These are phyloP conservation scores for Brotogeris chrysoptera DNA, from an alignment of 2,797 vertebrate genomes.

Conservation along the genomic window DNA sequence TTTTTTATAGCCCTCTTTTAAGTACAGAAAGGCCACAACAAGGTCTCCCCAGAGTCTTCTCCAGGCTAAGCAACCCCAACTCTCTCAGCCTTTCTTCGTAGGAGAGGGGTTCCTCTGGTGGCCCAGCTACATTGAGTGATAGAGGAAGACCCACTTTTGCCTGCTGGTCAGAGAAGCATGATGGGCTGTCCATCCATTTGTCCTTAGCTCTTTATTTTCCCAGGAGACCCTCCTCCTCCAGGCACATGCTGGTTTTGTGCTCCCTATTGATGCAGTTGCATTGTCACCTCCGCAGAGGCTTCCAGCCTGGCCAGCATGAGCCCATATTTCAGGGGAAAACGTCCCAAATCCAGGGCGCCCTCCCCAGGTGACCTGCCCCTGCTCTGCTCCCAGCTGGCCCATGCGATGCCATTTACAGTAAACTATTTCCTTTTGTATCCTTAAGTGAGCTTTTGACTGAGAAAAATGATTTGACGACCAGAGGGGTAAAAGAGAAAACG, in stretches of 20 bases:
- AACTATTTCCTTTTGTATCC: neutral
- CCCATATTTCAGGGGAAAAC: neutral
- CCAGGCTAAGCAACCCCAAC: neutral
- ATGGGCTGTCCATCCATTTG: neutral
- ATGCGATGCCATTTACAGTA: neutral
- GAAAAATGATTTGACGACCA: neutral
- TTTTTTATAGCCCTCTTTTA: neutral
- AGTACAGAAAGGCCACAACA: neutral
- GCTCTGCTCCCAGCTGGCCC: neutral
- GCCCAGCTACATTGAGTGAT: neutral
- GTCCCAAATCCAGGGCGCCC: neutral
- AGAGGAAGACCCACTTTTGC: neutral
- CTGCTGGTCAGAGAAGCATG: fast-evolving
- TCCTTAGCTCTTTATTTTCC: neutral
- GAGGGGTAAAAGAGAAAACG: neutral
- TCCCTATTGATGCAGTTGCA: fast-evolving
- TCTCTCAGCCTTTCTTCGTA: neutral
- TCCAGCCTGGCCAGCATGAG: neutral
- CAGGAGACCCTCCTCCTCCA: neutral
- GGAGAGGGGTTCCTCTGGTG: neutral
- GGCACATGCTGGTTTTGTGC: neutral
- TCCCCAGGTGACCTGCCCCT: neutral
- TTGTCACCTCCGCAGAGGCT: neutral
- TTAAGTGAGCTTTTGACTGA: neutral
- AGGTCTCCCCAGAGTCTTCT: neutral